These are phyloP conservation scores for Micromys minutus DNA, from an alignment of 2,113 vertebrate genomes.

Conservation along the genomic window DNA sequence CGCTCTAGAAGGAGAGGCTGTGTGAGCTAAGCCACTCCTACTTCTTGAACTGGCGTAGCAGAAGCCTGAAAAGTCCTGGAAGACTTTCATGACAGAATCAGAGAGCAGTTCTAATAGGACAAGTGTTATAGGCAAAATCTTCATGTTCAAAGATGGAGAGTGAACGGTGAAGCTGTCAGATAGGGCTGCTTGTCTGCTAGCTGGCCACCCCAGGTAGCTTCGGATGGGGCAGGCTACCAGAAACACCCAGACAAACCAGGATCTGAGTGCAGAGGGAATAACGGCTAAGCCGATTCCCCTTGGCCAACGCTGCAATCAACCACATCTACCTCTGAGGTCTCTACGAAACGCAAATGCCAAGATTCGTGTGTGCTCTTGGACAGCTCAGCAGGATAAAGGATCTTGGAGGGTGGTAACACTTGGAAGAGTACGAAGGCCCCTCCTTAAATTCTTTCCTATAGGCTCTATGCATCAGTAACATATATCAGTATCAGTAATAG, in stretches of 20 bases:
- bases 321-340: too few species aligned
- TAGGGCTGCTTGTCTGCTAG: neutral
- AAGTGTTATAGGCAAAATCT: neutral
- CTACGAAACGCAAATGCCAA: neutral
- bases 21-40: neutral
- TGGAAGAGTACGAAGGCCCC: neutral
- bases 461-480: too few species aligned
- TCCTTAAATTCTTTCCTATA: neutral
- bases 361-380: neutral
- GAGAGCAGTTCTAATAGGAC: neutral
- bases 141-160: neutral
- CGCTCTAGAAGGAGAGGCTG: neutral
- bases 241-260: neutral
- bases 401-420: neutral
- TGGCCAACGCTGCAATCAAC: too few species aligned
- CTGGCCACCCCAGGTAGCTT: neutral
- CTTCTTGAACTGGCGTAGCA: neutral
- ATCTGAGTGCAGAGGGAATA: neutral
- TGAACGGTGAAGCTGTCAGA: too few species aligned
- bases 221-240: neutral
- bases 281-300: neutral
- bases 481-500: neutral
- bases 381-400: neutral
- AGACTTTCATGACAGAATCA: neutral
- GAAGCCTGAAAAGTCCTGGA: neutral